Percentiles rank a stretch among this genome's conserved stretches.
Conservation (phyloP, 2,113 vertebrate species). For the Nycticebus coucang region DNA sequence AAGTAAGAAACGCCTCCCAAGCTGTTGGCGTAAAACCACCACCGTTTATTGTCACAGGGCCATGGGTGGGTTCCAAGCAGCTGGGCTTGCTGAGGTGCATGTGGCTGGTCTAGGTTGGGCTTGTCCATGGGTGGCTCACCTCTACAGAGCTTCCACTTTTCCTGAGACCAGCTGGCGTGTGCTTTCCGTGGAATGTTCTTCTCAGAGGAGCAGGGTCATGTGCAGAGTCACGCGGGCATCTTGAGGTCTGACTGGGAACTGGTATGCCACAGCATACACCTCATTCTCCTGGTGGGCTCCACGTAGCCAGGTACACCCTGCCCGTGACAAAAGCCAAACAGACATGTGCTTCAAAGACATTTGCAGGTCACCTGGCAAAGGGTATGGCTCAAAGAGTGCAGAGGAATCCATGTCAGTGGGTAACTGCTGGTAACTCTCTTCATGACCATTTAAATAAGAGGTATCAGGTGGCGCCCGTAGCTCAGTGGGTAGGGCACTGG, state of each 20-base stretch:
- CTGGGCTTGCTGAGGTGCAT: too few relatives aligned
- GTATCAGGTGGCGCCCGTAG: too few relatives aligned
- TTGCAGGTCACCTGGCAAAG: neutral
- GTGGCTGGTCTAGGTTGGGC: neutral
- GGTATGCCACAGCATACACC: rapidly evolving
- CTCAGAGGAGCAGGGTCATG: neutral
- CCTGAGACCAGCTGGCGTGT: neutral
- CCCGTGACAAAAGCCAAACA: too few relatives aligned
- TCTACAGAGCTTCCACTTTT: neutral
- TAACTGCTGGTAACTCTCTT: neutral
- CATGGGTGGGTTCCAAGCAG: neutral
- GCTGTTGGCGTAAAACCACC: neutral
- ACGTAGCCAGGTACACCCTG: neutral
- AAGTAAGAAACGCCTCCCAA: neutral
- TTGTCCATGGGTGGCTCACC: neutral
- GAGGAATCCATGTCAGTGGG: rapidly evolving
- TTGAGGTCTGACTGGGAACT: neutral
- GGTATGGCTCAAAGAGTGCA: neutral
- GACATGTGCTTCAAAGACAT: too few relatives aligned
- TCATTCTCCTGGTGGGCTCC: neutral
- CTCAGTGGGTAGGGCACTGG: too few relatives aligned
- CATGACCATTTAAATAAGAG: neutral
- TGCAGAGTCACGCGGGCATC: rapidly evolving
- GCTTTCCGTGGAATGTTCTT: neutral
- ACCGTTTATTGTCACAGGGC: too few relatives aligned